Evolutionary conservation across 2,888 invertebrate species (phyloP).

Genomic region (Cheilosia grossa): DNA sequence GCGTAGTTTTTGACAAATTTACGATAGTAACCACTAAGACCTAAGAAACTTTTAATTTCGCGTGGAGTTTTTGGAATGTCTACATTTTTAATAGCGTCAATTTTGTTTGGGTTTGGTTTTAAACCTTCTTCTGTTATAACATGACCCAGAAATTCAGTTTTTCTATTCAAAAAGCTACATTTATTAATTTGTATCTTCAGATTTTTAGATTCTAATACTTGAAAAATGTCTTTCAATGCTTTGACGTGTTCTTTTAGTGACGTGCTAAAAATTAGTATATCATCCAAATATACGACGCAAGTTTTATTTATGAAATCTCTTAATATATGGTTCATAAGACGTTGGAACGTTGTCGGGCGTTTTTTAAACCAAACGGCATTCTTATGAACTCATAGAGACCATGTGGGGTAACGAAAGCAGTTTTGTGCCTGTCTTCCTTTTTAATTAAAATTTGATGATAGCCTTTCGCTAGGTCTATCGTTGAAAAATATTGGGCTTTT

Average conservation of each 20-base stretch:
- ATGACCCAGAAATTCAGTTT: slow-evolving; percentile 1
- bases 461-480: no score
- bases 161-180: slow-evolving; percentile 11
- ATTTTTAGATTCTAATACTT: slow-evolving; percentile 17
- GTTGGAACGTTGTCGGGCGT: slow-evolving; percentile 47
- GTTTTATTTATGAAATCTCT: slow-evolving; percentile 28
- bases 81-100: slow-evolving; percentile 73
- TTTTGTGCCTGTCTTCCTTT: slow-evolving; percentile 13
- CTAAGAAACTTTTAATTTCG: slow-evolving; percentile 78
- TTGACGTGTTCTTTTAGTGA: slow-evolving; percentile 21
- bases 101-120: not conserved
- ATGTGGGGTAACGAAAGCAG: slow-evolving; percentile 20
- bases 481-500: no score
- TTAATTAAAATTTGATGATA: no score
- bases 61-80: slow-evolving; percentile 81
- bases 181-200: slow-evolving; percentile 13
- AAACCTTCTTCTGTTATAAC: no score
- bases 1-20: slow-evolving; percentile 16
- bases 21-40: slow-evolving; percentile 5
- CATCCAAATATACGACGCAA: slow-evolving; percentile 41
- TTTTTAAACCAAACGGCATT: slow-evolving; percentile 19
- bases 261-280: slow-evolving; percentile 34
- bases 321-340: slow-evolving; percentile 35
- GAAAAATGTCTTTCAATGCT: slow-evolving; percentile 17
- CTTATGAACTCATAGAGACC: slow-evolving; percentile 34